phyloP scores from a whole-genome alignment of 1,140 invertebrate genomes.

The Galendromus occidentalis region DNA sequence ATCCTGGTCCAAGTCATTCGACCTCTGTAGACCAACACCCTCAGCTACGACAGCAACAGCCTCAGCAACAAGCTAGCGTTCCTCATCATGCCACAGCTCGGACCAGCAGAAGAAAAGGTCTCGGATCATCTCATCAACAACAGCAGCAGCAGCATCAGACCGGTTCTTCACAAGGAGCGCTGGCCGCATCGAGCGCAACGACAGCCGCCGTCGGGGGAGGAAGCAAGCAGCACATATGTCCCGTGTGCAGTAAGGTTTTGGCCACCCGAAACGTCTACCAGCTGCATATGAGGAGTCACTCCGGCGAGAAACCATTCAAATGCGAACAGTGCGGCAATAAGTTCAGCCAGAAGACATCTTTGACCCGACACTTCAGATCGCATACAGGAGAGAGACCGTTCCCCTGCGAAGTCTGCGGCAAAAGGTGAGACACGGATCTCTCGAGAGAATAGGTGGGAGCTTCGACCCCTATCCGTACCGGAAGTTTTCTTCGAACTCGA shows the following conservation, averaged over 20 bases:
- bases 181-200: background rate
- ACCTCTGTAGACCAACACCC: no score
- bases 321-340: conserved; percentile 87
- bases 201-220: conserved; percentile 17
- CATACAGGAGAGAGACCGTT: conserved; percentile 40
- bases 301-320: conserved; percentile 52
- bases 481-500: no score
- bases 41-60: no score
- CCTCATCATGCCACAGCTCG: no score
- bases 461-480: no score
- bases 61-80: no score
- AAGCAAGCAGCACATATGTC: conserved; percentile 20
- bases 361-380: conserved; percentile 47
- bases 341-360: conserved; percentile 44
- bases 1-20: background rate
- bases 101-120: no score
- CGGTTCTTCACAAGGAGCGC: background rate
- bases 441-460: background rate
- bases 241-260: conserved; percentile 20
- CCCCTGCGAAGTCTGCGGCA: conserved; percentile 35
- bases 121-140: no score
- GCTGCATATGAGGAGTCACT: conserved; percentile 39
- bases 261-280: conserved; percentile 23
- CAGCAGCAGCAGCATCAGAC: background rate
- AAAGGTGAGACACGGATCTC: background rate